Base-by-base conservation (phyloP, 2,113 vertebrate genomes). In the Apus apus region DNA sequence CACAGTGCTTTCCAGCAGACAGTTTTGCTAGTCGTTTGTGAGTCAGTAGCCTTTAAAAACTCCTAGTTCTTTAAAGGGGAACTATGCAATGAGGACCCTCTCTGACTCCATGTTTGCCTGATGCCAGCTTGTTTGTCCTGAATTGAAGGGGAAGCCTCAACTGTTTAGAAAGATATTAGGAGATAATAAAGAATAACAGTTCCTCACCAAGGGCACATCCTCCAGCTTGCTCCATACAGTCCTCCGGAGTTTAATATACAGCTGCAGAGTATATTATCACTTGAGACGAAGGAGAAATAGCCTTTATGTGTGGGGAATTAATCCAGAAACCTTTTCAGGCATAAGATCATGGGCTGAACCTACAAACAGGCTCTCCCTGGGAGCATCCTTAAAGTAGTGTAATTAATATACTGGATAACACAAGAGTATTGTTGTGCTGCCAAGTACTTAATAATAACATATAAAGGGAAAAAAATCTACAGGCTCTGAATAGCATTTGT, bases 401-500 rank as follows among this genome's bases (percentile, higher is more conserved):
- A 94, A 95, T 95, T 94, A 94, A 87, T 95, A 94, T 84, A 94
- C 70, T 1, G 9, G 32, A 80, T 91, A 94, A 95, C 87, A 93
- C 70, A 91, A 81, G 77, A 51, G 77, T 61, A 94, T 94, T 95
- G 87, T 95, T 89, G 53, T 74, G 87, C 84, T 96, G 95, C 91
- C 96, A 96, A 93, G 92, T 54, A 96, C 93, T 89, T 94, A 94
- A 87, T 73, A 90, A 70, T 23, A 87, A 74, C 22, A 96, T 91
- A 96, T 93, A 95, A 96, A 94, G 57, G 65, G 22, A 89, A 43
- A 96, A 60, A 91, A 87, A 91, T 43, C 77, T 81, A 38, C n/a
- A 51, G 81, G 46, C 43, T 81, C 60, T 96, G 68, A 96, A 93
- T 87, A 83, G 64, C 21, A 50, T 80, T 92, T 93, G 34, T 61